Base-by-base conservation (phyloP, 2,888 invertebrate species). In the Azorinus chamasolen region DNA sequence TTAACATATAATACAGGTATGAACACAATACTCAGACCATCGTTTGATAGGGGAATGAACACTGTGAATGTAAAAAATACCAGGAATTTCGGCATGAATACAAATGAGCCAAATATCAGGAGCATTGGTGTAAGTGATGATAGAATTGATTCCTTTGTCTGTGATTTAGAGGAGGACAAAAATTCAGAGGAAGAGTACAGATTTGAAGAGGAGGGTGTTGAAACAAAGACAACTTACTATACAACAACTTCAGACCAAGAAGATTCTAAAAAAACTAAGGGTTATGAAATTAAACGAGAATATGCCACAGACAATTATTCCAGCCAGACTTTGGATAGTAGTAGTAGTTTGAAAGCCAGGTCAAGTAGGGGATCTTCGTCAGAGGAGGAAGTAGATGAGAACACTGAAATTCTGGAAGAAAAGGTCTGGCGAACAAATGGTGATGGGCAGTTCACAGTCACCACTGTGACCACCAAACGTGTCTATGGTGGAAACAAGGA, bases 21-120 rank as follows among this genome's bases (percentile, higher is more conserved):
- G 57, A 89, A 89, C 75, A 91, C 91, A 32, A 79, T 84, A n/a
- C 51, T 82, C 16, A 70, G 71, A 54, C 77, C 87, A 22, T 53
- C 78, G 24, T 58, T 68, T 27, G 76, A 80, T 25, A 65, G 59
- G 39, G 79, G 83, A 22, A 61, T 82, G 39, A 83, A 85, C 51
- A 84, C 85, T 51, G 65, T 71, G 25, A 68, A 76, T 45, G 16
- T 68, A 25, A 64, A 55, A 48, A 43, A 72, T 45, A 70, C 70
- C 20, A 62, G 80, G 48, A 79, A 62, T 51, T 69, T 45, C 63
- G 71, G 81, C 41, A 58, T 80, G 20, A 84, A 79, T 43, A 84
- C 84, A 20, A 78, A 78, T 1, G 62, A 53, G 20, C 77, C 68
- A 27, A 55, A 55, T 18, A 18, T 63, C 1, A 68, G 84, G 55